Conservation (phyloP, 2,113 vertebrate genomes). For the Boulengeromyrus knoepffleri region DNA sequence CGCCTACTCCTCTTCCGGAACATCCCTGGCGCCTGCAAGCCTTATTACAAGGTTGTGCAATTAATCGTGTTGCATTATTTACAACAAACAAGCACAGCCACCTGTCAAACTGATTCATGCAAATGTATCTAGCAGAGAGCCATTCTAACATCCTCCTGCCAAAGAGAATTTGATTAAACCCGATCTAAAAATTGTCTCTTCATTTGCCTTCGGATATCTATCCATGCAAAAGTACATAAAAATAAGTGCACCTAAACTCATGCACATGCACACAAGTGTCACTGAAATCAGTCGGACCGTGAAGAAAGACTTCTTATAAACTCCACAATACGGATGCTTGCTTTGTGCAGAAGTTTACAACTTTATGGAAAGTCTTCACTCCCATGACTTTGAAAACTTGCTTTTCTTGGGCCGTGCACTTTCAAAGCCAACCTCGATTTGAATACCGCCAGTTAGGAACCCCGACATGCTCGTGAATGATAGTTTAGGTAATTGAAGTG, state of each 20-base stretch:
- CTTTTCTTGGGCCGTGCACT: constrained; percentile 27
- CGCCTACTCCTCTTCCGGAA: not conserved
- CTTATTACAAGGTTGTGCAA: constrained; percentile 4
- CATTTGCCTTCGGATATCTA: not conserved
- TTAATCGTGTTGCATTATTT: constrained; percentile 22
- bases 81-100: constrained; percentile 22
- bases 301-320: not conserved
- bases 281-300: not conserved
- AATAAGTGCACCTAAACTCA: not conserved
- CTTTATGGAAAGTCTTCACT: constrained; percentile 22
- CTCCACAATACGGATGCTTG: not conserved
- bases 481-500: constrained; percentile 43
- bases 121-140: not conserved
- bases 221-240: constrained; percentile 1
- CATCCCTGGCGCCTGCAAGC: not conserved
- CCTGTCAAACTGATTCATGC: constrained; percentile 13
- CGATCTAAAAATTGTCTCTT: constrained; percentile 52
- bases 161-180: constrained; percentile 78
- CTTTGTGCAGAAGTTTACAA: constrained; percentile 2
- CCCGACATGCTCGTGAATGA: constrained; percentile 37
- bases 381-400: constrained; percentile 26
- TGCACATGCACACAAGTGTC: not conserved
- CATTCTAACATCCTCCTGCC: constrained; percentile 55
- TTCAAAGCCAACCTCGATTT: constrained; percentile 36
- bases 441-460: constrained; percentile 23